Percentiles rank a stretch among this genome's conserved stretches.
These are phyloP conservation scores for Aethina tumida DNA, from an alignment of 1,140 invertebrate genomes.

Conservation along the genomic window DNA sequence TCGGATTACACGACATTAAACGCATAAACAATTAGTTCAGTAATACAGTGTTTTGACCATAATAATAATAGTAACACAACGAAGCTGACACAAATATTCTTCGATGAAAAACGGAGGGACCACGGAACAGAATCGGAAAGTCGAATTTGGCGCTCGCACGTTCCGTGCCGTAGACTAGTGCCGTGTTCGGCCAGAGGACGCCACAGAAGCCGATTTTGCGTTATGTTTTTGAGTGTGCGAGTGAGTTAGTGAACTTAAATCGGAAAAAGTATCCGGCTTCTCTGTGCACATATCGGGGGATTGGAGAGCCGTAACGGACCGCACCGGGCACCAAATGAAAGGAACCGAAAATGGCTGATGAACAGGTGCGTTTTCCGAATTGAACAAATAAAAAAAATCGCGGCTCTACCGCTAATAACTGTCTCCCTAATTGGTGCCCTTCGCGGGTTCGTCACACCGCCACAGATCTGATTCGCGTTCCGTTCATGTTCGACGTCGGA, in stretches of 20 bases:
- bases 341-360: conserved; percentile 48
- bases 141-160: too few species aligned
- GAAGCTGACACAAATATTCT: too few species aligned
- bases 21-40: too few species aligned
- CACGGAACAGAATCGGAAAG: too few species aligned
- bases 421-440: neutral
- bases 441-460: neutral
- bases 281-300: conserved; percentile 3
- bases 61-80: too few species aligned
- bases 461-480: neutral
- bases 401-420: conserved; percentile 2
- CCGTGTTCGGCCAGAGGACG: too few species aligned
- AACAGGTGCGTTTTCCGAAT: conserved; percentile 42
- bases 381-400: conserved; percentile 3
- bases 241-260: conserved; percentile 9
- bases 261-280: conserved; percentile 11
- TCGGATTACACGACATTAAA: too few species aligned
- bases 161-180: too few species aligned
- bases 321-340: conserved; percentile 35
- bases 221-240: conserved; percentile 8
- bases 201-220: too few species aligned
- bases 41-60: too few species aligned
- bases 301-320: neutral
- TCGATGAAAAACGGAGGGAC: too few species aligned
- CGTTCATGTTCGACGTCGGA: neutral